Percentiles rank a stretch among this genome's conserved stretches.
phyloP scores from a whole-genome alignment of 1,140 invertebrate species.

The Schmidtea mediterranea region DNA sequence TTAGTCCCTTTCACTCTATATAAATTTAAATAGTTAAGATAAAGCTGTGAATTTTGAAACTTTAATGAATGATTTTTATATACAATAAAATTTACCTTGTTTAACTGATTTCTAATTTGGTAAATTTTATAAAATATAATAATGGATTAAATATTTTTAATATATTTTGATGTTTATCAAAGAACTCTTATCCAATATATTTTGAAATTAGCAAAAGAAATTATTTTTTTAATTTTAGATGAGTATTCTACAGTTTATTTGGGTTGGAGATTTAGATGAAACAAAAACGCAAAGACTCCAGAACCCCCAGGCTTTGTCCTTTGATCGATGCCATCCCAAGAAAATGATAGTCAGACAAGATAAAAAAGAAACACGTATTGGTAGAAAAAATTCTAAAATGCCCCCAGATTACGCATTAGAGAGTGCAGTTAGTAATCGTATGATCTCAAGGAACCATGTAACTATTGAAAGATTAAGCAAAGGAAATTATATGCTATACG shows the following conservation, averaged over 20 bases:
- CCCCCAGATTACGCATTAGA: constrained; percentile 4
- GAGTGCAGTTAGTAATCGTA: background rate
- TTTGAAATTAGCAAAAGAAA: too few species aligned
- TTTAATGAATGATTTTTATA: too few species aligned
- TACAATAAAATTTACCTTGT: background rate
- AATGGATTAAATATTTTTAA: too few species aligned
- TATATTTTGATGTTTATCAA: too few species aligned
- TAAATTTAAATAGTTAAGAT: too few species aligned
- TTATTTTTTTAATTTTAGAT: too few species aligned
- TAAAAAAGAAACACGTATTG: constrained; percentile 4
- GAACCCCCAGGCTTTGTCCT: background rate
- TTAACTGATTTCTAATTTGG: background rate
- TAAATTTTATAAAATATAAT: too few species aligned
- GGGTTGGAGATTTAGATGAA: constrained; percentile 4
- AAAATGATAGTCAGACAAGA: background rate
- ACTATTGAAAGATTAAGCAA: constrained; percentile 3
- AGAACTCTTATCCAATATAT: too few species aligned
- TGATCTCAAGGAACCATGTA: constrained; percentile 8
- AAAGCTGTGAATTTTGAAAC: too few species aligned
- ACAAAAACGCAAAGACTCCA: background rate
- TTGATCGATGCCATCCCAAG: background rate
- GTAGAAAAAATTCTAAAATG: background rate
- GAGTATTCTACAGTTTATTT: background rate
- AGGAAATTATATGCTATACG: constrained; percentile 6
- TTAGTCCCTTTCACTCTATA: too few species aligned